Conservation (phyloP, 1,140 invertebrate species). For the Akabosia matsudoensis region DNA sequence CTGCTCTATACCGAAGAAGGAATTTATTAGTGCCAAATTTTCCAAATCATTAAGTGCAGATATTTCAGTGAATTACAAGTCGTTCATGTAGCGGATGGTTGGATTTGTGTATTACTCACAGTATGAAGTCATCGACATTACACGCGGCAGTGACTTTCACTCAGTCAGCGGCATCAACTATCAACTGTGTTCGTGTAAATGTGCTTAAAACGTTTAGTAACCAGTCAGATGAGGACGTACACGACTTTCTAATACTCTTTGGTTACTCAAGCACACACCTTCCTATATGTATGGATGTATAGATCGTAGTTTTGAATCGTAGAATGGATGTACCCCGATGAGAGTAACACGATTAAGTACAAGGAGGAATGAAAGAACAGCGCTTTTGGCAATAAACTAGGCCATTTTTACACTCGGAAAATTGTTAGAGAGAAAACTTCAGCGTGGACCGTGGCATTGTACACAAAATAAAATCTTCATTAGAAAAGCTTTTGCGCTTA, state of each 20-base stretch:
- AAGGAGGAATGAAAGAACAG: no score
- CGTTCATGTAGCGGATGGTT: conserved; percentile 48
- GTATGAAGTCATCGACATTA: conserved; percentile 46
- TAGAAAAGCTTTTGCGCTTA: no score
- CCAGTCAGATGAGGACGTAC: not conserved
- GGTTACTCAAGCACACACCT: not conserved
- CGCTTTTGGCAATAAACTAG: no score
- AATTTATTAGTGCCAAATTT: conserved; percentile 50
- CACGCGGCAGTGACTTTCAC: conserved; percentile 48
- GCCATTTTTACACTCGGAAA: no score
- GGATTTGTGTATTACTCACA: conserved; percentile 40
- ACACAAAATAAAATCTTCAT: no score
- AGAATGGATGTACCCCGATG: no score
- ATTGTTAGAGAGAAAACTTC: no score
- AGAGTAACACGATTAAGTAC: no score
- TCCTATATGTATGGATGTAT: not conserved
- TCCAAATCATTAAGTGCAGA: conserved; percentile 49
- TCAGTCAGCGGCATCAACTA: conserved; percentile 44
- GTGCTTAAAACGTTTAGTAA: not conserved
- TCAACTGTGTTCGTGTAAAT: not conserved
- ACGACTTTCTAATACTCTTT: not conserved
- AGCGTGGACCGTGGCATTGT: no score
- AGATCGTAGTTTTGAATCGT: not conserved
- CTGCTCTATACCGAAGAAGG: conserved; percentile 39
- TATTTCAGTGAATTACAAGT: conserved; percentile 49